Conservation (phyloP, 2,113 vertebrate genomes). For the Chionomys nivalis region DNA sequence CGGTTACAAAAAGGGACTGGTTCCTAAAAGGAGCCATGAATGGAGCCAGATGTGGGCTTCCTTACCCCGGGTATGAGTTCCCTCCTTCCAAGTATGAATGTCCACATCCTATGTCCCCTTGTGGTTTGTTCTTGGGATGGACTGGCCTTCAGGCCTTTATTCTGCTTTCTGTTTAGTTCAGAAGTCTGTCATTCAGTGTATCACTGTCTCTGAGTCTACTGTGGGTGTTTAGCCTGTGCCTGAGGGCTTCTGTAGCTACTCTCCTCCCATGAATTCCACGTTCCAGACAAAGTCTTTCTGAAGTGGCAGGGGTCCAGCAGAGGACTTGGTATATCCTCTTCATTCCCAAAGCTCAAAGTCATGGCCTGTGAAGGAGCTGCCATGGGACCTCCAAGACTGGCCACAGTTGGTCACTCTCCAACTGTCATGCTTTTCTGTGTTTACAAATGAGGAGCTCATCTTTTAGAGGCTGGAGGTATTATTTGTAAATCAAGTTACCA, state of each 20-base stretch:
- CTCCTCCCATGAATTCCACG: accelerated
- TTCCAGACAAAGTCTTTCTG: neutral
- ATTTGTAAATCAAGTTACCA: neutral
- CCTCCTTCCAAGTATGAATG: no score
- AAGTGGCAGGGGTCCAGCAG: neutral
- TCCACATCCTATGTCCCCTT: no score
- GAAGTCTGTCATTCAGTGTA: accelerated
- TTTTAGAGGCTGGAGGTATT: conserved; percentile 70
- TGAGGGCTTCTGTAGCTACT: neutral
- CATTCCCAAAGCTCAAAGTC: accelerated
- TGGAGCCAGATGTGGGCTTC: neutral
- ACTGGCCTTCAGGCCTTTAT: neutral
- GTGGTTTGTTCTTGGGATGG: neutral
- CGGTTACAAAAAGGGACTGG: neutral
- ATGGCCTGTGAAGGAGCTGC: accelerated
- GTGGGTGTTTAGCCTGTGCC: neutral
- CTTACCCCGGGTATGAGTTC: neutral
- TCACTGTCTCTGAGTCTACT: neutral
- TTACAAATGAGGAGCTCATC: conserved; percentile 42
- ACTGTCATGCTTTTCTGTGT: conserved; percentile 74
- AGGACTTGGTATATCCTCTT: neutral
- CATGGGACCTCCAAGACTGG: neutral
- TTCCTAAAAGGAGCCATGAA: neutral
- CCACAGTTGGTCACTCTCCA: conserved; percentile 48
- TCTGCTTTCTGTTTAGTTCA: neutral